phyloP scores from a whole-genome alignment of 1,140 invertebrate genomes.

The Conus betulinus region DNA sequence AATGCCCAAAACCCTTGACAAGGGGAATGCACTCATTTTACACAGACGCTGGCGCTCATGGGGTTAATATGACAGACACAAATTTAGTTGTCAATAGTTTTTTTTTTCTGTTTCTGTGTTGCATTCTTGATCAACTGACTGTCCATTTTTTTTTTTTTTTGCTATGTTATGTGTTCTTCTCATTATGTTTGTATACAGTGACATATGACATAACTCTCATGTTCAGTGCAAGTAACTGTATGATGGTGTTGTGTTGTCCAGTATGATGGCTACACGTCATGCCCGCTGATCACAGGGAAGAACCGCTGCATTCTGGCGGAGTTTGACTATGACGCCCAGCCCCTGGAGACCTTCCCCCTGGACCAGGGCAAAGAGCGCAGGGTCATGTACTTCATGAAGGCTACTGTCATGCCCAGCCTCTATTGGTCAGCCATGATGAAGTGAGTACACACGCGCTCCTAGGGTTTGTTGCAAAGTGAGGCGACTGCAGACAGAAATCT shows the following conservation, averaged over 20 bases:
- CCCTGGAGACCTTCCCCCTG: slow-evolving; percentile 94
- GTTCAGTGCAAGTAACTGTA: not conserved
- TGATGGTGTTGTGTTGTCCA: slow-evolving; percentile 43
- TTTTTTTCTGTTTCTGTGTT: too few species aligned
- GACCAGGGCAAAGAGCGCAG: slow-evolving; percentile 90
- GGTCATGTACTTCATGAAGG: slow-evolving; percentile 91
- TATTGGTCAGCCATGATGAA: slow-evolving; percentile 96
- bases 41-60: too few species aligned
- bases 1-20: too few species aligned
- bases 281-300: slow-evolving; percentile 93
- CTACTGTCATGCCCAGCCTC: slow-evolving; percentile 89
- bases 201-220: slow-evolving; percentile 4
- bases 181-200: not conserved
- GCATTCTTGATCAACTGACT: too few species aligned
- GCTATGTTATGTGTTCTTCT: too few species aligned
- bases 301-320: slow-evolving; percentile 92
- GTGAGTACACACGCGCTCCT: slow-evolving; percentile 72
- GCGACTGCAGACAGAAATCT: too few species aligned
- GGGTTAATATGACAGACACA: too few species aligned
- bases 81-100: too few species aligned
- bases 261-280: slow-evolving; percentile 98
- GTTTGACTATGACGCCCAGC: slow-evolving; percentile 92
- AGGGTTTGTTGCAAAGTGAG: too few species aligned
- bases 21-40: too few species aligned
- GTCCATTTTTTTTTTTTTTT: too few species aligned